A percentile compares a stretch with the other conserved stretches of the same genome.
Evolutionary conservation across 92 coral and sea anemone genomes (phyloP).

Genomic region (Porites divaricata): DNA sequence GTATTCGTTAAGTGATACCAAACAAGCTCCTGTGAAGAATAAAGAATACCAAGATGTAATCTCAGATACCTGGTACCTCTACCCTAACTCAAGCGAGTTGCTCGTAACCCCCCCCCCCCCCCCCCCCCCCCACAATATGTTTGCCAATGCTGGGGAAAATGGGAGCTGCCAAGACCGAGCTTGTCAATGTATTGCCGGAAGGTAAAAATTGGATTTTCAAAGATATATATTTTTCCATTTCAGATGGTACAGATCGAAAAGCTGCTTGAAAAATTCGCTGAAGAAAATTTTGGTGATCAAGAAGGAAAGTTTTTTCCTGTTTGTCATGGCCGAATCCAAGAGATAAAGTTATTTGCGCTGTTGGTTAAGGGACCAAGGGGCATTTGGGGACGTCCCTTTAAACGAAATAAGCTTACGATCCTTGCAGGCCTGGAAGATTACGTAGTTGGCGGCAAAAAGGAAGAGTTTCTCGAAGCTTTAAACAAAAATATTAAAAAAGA

Average conservation of each 20-base stretch:
- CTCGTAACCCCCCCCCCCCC: no score
- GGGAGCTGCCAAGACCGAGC: no score
- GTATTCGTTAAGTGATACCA: no score
- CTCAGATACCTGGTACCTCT: no score
- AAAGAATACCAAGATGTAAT: no score
- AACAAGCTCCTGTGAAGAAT: no score
- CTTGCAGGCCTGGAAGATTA: slow-evolving; percentile 1
- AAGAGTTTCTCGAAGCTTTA: not conserved
- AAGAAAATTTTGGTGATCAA: slow-evolving; percentile 5
- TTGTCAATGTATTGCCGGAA: no score
- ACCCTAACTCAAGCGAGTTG: no score
- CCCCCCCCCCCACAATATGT: no score
- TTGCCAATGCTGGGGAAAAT: no score
- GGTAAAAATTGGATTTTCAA: not conserved
- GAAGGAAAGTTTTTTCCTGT: not conserved
- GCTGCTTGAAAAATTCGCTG: not conserved
- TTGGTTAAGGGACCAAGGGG: not conserved
- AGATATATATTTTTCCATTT: not conserved
- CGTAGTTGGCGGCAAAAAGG: not conserved
- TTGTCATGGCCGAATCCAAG: not conserved
- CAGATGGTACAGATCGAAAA: slow-evolving; percentile 12
- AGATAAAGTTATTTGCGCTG: not conserved
- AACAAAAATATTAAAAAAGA: not conserved
- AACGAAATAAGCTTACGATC: not conserved
- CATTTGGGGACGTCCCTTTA: not conserved